Base-by-base conservation (phyloP, 2,888 invertebrate species). In the Callyntrura guangdongensis region DNA sequence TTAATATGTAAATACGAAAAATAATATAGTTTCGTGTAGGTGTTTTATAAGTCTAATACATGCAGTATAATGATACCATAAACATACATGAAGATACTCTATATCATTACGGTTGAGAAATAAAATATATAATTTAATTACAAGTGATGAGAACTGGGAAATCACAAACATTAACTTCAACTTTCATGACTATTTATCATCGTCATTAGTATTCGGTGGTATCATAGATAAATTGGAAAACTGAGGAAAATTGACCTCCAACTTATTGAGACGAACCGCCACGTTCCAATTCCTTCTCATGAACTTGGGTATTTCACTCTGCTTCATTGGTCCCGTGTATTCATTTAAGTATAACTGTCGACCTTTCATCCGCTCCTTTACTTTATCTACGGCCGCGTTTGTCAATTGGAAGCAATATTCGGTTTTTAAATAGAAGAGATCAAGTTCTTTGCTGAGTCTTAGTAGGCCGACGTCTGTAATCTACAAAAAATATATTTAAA, bases 271-370 rank as follows among this genome's bases (percentile, higher is more conserved):
- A 25, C 77, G 86, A 25, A 92, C 92, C 14, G 85, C 79, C 12
- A 89, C 91, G 14, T 61, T 89, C 56, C 92, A 91, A 49, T 91
- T 87, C 49, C 92, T 77, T 77, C 92, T 49, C 92, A 92, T 91
- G 64, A 92, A 92, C 45, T 92, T 92, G 11, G 92, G 92, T 22
- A 92, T 92, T 77, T 92, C 91, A 67, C 89, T 89, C 27, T 91
- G 91, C 36, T 86, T 86, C 61, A 91, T 81, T 11, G 91, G 91
- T 47, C 91, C 91, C 0, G 74, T 81, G 59, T 89, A 91, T 47
- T 91, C 89, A 36, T 92, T 92, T n/a, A 92, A 36, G n/a, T 72
- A 84, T 4, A 88, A 25, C 3, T 72, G 53, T 0, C 90, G 86
- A 22, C 91, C 90, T 61, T 64, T 77, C 90, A 92, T 90, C 47